Conservation (phyloP, 2,797 vertebrate genomes). For the Sebastes minor region DNA sequence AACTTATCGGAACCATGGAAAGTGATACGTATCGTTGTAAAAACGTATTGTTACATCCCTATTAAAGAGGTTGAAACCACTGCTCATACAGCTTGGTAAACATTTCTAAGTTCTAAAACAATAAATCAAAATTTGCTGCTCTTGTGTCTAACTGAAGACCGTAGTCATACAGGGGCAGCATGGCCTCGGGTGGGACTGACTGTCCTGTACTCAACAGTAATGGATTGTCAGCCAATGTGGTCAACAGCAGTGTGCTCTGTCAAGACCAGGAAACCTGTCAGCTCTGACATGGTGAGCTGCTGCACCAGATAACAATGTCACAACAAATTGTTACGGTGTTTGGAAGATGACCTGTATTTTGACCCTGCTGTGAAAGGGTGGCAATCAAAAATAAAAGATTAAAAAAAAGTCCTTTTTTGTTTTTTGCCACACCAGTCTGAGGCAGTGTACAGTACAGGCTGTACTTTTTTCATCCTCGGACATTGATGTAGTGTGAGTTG, state of each 20-base stretch:
- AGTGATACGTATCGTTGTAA: too few species aligned
- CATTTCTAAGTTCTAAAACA: not conserved
- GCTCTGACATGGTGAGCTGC: not conserved
- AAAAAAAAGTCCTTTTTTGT: not conserved
- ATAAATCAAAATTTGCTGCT: not conserved
- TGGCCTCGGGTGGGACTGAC: not conserved
- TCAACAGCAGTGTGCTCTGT: not conserved
- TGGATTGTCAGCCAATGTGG: not conserved
- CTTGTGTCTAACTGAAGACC: not conserved
- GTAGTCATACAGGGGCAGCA: not conserved
- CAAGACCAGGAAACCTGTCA: not conserved
- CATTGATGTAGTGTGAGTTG: conserved; percentile 3
- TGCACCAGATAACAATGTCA: not conserved
- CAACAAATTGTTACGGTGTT: not conserved
- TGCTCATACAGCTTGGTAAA: not conserved
- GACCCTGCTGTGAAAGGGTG: not conserved
- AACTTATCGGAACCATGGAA: too few species aligned
- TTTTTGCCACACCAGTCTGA: not conserved
- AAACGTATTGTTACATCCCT: too few species aligned
- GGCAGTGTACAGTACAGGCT: not conserved
- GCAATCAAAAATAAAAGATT: not conserved
- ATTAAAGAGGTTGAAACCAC: too few species aligned
- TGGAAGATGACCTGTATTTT: not conserved
- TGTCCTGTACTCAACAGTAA: not conserved
- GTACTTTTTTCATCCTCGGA: not conserved